These are phyloP conservation scores for Zeuzera pyrina DNA, from an alignment of 2,888 invertebrate genomes.

Conservation along the genomic window DNA sequence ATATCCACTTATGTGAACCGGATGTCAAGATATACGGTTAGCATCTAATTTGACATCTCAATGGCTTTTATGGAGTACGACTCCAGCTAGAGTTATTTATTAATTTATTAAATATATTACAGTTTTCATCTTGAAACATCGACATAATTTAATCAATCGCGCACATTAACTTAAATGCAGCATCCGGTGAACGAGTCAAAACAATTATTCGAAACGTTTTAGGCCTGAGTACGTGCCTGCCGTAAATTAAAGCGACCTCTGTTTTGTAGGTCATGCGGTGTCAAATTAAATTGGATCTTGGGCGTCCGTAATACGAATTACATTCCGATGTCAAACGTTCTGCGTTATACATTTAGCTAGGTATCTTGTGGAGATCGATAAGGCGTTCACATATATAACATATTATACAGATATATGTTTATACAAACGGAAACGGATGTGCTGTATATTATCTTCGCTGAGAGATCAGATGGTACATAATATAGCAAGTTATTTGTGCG, in stretches of 20 bases:
- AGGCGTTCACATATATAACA: conserved; percentile 3
- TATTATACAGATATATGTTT: conserved; percentile 5
- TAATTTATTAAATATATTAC: too few species aligned
- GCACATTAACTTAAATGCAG: too few species aligned
- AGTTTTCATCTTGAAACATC: too few species aligned
- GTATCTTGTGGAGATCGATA: conserved; percentile 44
- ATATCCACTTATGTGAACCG: too few species aligned
- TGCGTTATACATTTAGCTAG: conserved; percentile 11
- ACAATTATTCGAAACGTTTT: too few species aligned
- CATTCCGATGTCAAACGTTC: conserved; percentile 22
- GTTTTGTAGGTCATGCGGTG: conserved; percentile 45
- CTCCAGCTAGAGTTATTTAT: too few species aligned
- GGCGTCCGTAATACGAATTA: conserved; percentile 25
- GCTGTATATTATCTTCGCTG: conserved; percentile 1
- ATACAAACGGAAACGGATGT: conserved; percentile 10
- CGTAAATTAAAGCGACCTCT: conserved; percentile 46
- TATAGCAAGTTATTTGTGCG: background rate
- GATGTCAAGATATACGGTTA: too few species aligned
- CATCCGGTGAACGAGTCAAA: too few species aligned
- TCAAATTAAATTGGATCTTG: conserved; percentile 32
- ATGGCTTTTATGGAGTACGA: too few species aligned
- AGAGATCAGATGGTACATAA: too few species aligned
- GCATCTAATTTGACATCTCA: too few species aligned
- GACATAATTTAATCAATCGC: too few species aligned
- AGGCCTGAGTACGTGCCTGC: conserved; percentile 37